phyloP scores from a whole-genome alignment of 2,113 vertebrate species.

The Sander lucioperca region DNA sequence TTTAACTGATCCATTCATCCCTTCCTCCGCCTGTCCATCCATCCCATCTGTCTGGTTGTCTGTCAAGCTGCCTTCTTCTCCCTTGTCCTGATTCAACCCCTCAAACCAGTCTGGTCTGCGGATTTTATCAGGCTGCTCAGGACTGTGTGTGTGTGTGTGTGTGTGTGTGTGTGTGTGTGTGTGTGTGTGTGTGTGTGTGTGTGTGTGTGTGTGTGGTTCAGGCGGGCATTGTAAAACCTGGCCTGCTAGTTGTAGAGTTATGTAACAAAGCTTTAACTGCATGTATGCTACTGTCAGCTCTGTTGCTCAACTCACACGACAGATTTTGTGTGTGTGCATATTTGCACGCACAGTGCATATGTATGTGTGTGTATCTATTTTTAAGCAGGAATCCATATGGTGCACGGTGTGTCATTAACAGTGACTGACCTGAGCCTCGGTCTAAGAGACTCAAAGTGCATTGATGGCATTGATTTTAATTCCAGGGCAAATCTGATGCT shows the following conservation, averaged over 20 bases:
- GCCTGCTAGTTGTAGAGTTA: conserved; percentile 67
- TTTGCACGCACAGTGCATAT: conserved; percentile 5
- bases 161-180: conserved; percentile 24
- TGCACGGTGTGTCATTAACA: conserved; percentile 23
- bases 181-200: conserved; percentile 1
- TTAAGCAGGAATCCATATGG: conserved; percentile 38
- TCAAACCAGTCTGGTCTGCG: conserved; percentile 33
- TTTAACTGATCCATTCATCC: conserved; percentile 31
- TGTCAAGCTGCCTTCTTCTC: conserved; percentile 22
- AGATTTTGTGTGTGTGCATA: conserved; percentile 23
- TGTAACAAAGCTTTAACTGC: conserved; percentile 64
- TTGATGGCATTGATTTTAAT: conserved; percentile 12
- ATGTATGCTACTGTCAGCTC: conserved; percentile 59
- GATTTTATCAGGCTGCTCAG: conserved; percentile 16
- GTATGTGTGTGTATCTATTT: conserved; percentile 32
- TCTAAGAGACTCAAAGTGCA: conserved; percentile 26
- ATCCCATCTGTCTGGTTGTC: conserved; percentile 49
- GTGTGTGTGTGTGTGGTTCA: conserved; percentile 19
- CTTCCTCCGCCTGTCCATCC: conserved; percentile 7
- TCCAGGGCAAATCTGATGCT: conserved; percentile 5
- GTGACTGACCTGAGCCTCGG: background rate
- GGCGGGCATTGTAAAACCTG: background rate
- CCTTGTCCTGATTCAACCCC: conserved; percentile 51
- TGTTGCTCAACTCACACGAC: conserved; percentile 27
- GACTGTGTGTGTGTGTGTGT: conserved; percentile 9